These are phyloP conservation scores for Mus caroli DNA, from an alignment of 2,797 vertebrate genomes.

Conservation along the genomic window DNA sequence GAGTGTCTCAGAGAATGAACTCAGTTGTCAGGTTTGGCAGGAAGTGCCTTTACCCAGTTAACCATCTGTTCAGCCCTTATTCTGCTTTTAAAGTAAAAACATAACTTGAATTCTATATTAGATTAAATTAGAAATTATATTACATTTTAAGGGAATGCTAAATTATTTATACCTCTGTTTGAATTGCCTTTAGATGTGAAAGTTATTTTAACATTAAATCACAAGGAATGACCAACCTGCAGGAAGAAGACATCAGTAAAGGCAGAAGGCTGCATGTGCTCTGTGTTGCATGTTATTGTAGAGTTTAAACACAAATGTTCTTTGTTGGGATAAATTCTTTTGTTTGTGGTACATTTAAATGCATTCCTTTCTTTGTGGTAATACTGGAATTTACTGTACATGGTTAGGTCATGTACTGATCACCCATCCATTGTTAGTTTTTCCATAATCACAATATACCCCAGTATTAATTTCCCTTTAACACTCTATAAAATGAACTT, in stretches of 20 bases:
- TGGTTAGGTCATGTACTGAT: background rate
- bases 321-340: background rate
- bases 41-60: background rate
- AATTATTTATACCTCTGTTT: background rate
- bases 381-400: background rate
- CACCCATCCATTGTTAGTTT: background rate
- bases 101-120: background rate
- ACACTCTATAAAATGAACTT: background rate
- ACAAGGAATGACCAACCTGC: background rate
- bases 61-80: background rate
- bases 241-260: background rate
- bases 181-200: background rate
- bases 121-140: background rate
- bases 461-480: background rate
- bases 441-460: background rate
- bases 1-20: background rate
- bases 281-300: background rate
- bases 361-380: background rate
- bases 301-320: background rate
- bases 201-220: background rate
- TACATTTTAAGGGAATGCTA: background rate
- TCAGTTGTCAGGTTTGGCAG: background rate
- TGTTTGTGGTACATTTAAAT: background rate
- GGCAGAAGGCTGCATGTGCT: background rate
- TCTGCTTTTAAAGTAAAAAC: conserved; percentile 46